A percentile compares a stretch with the other conserved stretches of the same genome.
These are phyloP conservation scores for Caretta caretta DNA, from an alignment of 2,113 vertebrate genomes.

Conservation along the genomic window DNA sequence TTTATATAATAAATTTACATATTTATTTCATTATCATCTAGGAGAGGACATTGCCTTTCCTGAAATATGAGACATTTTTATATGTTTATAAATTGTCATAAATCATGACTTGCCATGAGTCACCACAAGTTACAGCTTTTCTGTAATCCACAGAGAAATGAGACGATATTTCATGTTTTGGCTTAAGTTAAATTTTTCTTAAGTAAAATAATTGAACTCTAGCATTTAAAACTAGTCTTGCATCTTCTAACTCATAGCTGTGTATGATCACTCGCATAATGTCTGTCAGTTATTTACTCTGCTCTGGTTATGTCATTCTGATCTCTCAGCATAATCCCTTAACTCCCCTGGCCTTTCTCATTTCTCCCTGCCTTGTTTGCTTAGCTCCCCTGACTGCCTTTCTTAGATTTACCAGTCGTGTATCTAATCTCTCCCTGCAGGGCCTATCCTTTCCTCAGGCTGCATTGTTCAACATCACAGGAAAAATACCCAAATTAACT, in stretches of 20 bases:
- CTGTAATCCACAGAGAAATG: neutral
- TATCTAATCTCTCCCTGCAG: conserved; percentile 11
- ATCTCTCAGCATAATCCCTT: neutral
- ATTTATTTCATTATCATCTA: neutral
- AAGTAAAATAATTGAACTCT: conserved; percentile 11
- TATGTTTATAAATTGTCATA: conserved; percentile 23
- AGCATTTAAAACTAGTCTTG: neutral
- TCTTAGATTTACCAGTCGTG: neutral
- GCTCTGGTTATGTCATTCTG: neutral
- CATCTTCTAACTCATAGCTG: neutral
- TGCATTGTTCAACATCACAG: conserved; percentile 26
- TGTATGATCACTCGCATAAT: neutral
- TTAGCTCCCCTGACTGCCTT: neutral
- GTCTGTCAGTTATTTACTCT: conserved; percentile 7
- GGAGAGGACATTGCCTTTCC: neutral
- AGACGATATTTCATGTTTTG: conserved; percentile 18
- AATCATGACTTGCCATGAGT: neutral
- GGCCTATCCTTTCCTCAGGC: neutral
- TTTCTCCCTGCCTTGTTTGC: conserved; percentile 20
- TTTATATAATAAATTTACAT: neutral
- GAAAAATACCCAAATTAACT: conserved; percentile 41
- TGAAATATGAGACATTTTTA: conserved; percentile 22
- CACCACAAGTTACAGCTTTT: neutral
- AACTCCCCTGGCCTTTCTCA: neutral
- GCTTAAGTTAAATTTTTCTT: neutral